These are phyloP conservation scores for Scelioninae gen. 2 DNA, from an alignment of 2,888 invertebrate genomes.

Conservation along the genomic window DNA sequence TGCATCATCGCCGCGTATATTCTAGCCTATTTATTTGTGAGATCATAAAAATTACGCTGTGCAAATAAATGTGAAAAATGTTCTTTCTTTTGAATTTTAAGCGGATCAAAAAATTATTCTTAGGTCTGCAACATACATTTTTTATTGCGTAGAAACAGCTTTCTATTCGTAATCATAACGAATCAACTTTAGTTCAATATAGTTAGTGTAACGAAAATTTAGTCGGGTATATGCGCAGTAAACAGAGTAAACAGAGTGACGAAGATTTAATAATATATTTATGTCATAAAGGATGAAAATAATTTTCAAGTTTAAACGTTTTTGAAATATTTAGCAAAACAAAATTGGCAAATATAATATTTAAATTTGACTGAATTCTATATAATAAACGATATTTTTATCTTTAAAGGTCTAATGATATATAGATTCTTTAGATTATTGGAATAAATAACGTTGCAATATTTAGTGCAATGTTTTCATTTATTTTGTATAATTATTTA, in stretches of 20 bases:
- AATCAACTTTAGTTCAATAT: constrained; percentile 24
- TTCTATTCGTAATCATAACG: constrained; percentile 9
- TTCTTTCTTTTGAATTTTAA: neutral
- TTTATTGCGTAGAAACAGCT: constrained; percentile 19
- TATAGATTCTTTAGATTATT: no score
- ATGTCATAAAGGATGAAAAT: constrained; percentile 13
- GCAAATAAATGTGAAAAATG: constrained; percentile 12
- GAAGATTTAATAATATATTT: constrained; percentile 17
- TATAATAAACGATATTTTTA: no score
- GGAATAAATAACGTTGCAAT: no score
- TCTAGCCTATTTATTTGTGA: constrained; percentile 19
- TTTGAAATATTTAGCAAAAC: neutral
- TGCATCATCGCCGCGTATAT: neutral
- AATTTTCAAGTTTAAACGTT: neutral
- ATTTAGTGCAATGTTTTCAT: no score
- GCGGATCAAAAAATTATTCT: constrained; percentile 12
- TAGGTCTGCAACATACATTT: constrained; percentile 5
- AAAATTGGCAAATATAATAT: no score
- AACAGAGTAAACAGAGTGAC: constrained; percentile 5
- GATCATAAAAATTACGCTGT: constrained; percentile 12
- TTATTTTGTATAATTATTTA: no score
- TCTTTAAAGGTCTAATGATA: no score
- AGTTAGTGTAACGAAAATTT: constrained; percentile 1
- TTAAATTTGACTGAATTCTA: no score
- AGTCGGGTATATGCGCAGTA: neutral